A percentile compares a stretch with the other conserved stretches of the same genome.
phyloP scores from a whole-genome alignment of 2,113 vertebrate genomes.

The Agelaius tricolor region DNA sequence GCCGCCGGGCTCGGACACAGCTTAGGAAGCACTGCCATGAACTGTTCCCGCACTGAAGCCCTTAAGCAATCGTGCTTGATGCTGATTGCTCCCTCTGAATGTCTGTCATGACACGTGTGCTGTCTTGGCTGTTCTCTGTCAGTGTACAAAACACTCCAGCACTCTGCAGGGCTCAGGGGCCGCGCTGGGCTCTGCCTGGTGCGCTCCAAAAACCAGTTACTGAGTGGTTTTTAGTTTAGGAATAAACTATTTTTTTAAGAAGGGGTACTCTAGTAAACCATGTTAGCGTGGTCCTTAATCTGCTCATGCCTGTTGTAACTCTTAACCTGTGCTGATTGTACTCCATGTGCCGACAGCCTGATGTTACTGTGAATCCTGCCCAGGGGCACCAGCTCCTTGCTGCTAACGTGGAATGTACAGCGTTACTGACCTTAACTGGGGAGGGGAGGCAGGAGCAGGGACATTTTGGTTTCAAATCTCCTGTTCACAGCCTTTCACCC shows the following conservation, averaged over 20 bases:
- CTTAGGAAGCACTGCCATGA: slow-evolving; percentile 55
- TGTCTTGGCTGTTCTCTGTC: not conserved
- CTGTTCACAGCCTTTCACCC: not conserved
- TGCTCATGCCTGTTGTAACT: not conserved
- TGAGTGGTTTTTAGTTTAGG: slow-evolving; percentile 47
- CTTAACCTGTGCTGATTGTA: slow-evolving; percentile 24
- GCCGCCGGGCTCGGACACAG: not conserved
- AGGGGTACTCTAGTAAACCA: not conserved
- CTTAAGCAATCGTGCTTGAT: not conserved
- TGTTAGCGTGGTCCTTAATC: not conserved
- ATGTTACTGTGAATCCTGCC: slow-evolving; percentile 36
- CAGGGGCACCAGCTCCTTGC: slow-evolving; percentile 5
- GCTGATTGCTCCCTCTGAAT: slow-evolving; percentile 33
- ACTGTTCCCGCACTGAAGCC: slow-evolving; percentile 41
- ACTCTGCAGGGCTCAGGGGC: slow-evolving; percentile 13
- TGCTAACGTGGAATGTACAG: slow-evolving; percentile 19
- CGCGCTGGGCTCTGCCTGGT: slow-evolving; percentile 31
- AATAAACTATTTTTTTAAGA: slow-evolving; percentile 71
- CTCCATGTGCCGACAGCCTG: not conserved
- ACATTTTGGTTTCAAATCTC: not conserved
- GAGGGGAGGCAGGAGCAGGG: not conserved
- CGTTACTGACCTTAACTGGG: not conserved
- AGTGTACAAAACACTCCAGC: not conserved
- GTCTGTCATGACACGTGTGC: not conserved
- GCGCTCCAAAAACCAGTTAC: not conserved